Evolutionary conservation across 2,797 vertebrate species (phyloP), one percentile per base, ranked within the genome.

Genomic region (Tolypeutes matacus): DNA sequence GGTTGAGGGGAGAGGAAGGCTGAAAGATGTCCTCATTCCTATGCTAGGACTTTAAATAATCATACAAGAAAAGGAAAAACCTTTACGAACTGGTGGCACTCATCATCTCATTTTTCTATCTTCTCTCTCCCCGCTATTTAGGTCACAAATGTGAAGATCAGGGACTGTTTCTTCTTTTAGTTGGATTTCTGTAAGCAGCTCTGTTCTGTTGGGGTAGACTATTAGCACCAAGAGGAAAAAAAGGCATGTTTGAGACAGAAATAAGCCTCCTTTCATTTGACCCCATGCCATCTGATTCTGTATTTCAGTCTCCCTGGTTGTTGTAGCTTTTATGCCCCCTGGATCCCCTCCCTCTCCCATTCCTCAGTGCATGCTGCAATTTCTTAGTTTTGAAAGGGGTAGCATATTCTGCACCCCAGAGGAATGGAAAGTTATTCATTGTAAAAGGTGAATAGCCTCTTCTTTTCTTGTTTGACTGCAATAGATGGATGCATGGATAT

Each of bases 341-440:
- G 51, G 62, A 80, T 12, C 36, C 51, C 36, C 51, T 85, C 34
- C 15, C 31, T 81, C 5, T 51, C 75, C 77, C 34, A 4, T 56
- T 86, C 34, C 10, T 89, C 36, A 53, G 62, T 3, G 95, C 31
- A 72, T 0, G 1, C 58, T 62, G 27, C 46, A 76, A 1, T 42
- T 75, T 86, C 91, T 87, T 60, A 73, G 31, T 92, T 81, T 91
- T 49, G 51, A 85, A 96, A 82, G 36, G 42, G 17, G 27, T 21
- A 84, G 53, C 76, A 58, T 51, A 82, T 83, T 94, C 64, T 93
- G 53, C 9, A 62, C 36, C 29, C 67, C 64, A 36, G 51, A 82
- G 42, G 73, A 86, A 89, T 51, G 76, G 49, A n/a, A 53, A 8
- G 2, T 77, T n/a, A 39, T 60, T 82, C 49, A 9, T 76, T 91